Evolutionary conservation across 2,888 invertebrate genomes (phyloP).

Genomic region (Napeogenes inachia): DNA sequence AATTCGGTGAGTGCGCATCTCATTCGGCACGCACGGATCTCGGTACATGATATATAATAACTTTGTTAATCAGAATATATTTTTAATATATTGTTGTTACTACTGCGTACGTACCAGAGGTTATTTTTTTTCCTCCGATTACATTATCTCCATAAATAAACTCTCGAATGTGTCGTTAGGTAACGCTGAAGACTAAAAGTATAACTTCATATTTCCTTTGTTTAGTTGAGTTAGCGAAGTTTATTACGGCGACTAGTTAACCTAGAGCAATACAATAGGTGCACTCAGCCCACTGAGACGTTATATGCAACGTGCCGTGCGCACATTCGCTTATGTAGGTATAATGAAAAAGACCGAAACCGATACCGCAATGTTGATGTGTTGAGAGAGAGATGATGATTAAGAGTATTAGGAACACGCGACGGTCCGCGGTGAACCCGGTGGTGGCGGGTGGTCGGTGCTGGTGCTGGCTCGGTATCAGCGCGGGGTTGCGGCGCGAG

Average conservation of each 20-base stretch:
- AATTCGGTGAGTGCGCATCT: constrained; percentile 54
- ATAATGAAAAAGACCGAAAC: too few species aligned
- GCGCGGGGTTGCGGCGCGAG: constrained; percentile 13
- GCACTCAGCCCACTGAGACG: neutral
- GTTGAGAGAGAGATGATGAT: too few species aligned
- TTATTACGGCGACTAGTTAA: neutral
- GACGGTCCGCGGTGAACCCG: neutral
- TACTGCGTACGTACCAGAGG: too few species aligned
- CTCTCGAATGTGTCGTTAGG: neutral
- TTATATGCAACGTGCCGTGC: constrained; percentile 10
- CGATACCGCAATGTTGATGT: too few species aligned
- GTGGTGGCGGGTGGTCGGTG: neutral
- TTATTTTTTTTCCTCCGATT: too few species aligned
- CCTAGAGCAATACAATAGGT: constrained; percentile 5
- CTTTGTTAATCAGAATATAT: too few species aligned
- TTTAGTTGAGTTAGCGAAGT: neutral
- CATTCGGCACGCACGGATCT: constrained; percentile 2
- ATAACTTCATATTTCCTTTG: constrained; percentile 4
- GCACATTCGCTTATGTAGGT: neutral
- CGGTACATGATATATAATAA: constrained; percentile 5
- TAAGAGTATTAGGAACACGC: neutral
- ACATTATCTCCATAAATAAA: too few species aligned
- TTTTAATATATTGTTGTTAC: too few species aligned
- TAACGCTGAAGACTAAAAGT: neutral
- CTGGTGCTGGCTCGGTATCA: neutral